Evolutionary conservation across 1,140 invertebrate genomes (phyloP), one percentile per base, ranked within the genome.

Genomic region (Drosophila sturtevanti): DNA sequence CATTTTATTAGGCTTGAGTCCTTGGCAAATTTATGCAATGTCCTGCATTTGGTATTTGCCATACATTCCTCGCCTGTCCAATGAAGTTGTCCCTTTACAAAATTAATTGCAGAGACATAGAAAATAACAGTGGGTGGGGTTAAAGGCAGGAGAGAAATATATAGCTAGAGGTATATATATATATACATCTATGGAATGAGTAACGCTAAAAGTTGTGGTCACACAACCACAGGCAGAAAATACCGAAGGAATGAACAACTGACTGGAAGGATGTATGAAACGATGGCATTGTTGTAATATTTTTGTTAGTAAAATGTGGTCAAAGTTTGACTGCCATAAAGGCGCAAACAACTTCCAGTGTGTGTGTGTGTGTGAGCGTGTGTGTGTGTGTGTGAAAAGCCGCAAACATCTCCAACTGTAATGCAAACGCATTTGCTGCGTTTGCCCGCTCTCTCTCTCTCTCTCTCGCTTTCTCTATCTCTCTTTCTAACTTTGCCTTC

Each of bases 261-360:
- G 41, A 54, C 69, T 54, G 69, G 74, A 63, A 48, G 16, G 41
- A 44, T 4, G 27, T 31, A 31, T 31, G 27, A 6, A 31, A 31
- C 27, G 27, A 31, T 60, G 68, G 72, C 78, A 86, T 86, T 86
- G 82, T 86, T 81, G 82, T 86, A 86, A 86, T 87, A 87, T 87
- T 86, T 86, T 87, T 87, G 82, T 86, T 87, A 82, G 79, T 70
- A 82, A 86, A 86, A 86, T 86, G 82, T 86, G 82, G 82, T 81
- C 75, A 86, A 86, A 87, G 67, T 86, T 86, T 87, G 82, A 65
- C 84, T 87, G 82, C 82, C 82, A 86, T 87, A 87, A 86, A 86
- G 82, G 82, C 82, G 82, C 82, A 86, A 86, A 81, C 82, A 86
- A 77, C 71, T 71, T 68, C 37, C 63, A 63, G 54, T 41, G 24